Base-by-base conservation (phyloP, 1,140 invertebrate species). In the Episyrphus balteatus region DNA sequence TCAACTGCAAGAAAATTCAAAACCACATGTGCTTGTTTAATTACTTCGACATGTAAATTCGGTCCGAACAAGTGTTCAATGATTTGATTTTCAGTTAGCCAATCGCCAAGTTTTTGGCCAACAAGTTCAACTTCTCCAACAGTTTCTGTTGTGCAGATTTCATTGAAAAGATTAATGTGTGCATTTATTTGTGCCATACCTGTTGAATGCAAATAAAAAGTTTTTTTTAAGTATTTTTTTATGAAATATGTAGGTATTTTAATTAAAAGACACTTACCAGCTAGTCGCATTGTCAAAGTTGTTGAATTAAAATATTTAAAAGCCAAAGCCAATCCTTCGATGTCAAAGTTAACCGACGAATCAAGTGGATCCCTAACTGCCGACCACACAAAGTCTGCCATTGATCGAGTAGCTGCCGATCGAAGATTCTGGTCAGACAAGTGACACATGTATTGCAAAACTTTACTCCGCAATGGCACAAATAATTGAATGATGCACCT, bases 381-480 rank as follows among this genome's bases (percentile, higher is more conserved):
- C 51, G 84, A 86, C 90, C 90, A 93, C 79, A 94, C 91, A 58
- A 92, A 89, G 73, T 96, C 86, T 51, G 89, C 90, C 86, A 95
- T 93, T 52, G 87, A 88, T 55, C 90, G 83, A 30, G 87, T 88
- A 31, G 85, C 88, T 17, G 83, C 83, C 43, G 84, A 80, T 51
- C 88, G 77, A 34, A 95, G 73, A 69, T 95, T 91, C 64, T 91
- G 88, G 68, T 96, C 92, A 26, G 83, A 84, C 44, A 95, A 76
- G 61, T 83, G 86, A 69, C 91, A 94, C 88, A 96, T 92, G 59
- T 93, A 96, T 49, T 86, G 80, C 54, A 95, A 76, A 49, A 93
- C 86, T 56, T 83, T 81, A 50, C 84, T 83, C 42, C 90, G 77
- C 36, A 94, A 69, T 33, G 89, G 89, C 61, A 92, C 82, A 64